Evolutionary conservation across 2,113 vertebrate species (phyloP).

Genomic region (Chloebia gouldiae): DNA sequence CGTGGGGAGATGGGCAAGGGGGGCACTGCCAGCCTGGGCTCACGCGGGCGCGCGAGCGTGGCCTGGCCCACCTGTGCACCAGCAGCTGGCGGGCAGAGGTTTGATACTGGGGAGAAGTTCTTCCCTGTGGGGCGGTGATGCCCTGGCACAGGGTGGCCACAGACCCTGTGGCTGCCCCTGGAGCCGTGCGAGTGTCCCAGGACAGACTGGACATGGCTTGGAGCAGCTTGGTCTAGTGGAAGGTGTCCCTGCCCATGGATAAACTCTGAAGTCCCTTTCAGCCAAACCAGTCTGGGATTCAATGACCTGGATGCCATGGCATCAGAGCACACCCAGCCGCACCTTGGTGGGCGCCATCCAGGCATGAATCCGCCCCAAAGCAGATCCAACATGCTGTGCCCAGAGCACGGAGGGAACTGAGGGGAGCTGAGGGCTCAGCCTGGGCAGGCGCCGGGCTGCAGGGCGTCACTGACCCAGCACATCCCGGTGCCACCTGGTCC

Average conservation of each 20-base stretch:
- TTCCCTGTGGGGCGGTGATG: accelerated
- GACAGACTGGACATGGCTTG: too few species aligned
- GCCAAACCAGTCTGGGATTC: not conserved
- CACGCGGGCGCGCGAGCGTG: accelerated
- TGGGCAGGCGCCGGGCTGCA: not conserved
- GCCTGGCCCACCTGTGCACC: not conserved
- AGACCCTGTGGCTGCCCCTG: not conserved
- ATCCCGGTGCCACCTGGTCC: not conserved
- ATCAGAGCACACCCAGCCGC: not conserved
- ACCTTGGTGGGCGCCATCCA: accelerated
- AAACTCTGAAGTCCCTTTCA: not conserved
- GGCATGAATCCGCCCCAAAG: accelerated
- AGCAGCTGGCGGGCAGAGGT: not conserved
- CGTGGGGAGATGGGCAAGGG: accelerated
- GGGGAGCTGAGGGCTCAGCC: not conserved
- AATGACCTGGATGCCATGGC: not conserved
- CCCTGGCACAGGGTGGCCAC: not conserved
- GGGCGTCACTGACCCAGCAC: not conserved
- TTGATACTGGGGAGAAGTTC: not conserved
- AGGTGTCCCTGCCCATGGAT: not conserved
- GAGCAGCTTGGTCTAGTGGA: accelerated
- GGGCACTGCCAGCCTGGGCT: not conserved
- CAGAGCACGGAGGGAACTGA: not conserved
- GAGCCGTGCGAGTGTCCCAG: not conserved
- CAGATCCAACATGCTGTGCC: not conserved